These are phyloP conservation scores for Ceratitis capitata DNA, from an alignment of 1,140 invertebrate species.

Conservation along the genomic window DNA sequence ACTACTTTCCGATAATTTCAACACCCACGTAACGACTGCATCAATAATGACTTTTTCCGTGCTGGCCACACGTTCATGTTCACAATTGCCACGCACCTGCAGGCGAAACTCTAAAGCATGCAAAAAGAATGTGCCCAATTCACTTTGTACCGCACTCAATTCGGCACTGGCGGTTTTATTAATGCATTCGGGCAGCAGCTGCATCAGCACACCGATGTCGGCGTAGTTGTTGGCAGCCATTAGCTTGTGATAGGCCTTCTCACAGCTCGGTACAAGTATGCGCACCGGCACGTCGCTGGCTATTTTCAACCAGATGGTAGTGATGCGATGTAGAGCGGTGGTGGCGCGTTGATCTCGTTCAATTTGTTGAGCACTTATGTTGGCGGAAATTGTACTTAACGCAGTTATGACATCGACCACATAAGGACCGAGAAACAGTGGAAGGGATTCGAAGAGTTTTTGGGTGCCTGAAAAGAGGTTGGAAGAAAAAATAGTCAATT, in stretches of 20 bases:
- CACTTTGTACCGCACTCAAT: slow-evolving; percentile 71
- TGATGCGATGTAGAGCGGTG: slow-evolving; percentile 70
- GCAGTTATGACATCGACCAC: slow-evolving; percentile 78
- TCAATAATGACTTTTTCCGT: slow-evolving; percentile 79
- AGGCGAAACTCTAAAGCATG: slow-evolving; percentile 78
- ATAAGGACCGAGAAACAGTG: slow-evolving; percentile 85
- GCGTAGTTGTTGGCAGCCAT: slow-evolving; percentile 70
- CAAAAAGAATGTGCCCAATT: slow-evolving; percentile 80
- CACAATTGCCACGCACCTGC: slow-evolving; percentile 39
- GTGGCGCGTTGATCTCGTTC: slow-evolving; percentile 67
- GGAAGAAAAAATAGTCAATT: background rate
- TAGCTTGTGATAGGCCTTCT: slow-evolving; percentile 73
- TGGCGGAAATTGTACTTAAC: slow-evolving; percentile 69
- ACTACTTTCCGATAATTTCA: slow-evolving; percentile 87
- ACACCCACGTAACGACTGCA: slow-evolving; percentile 78
- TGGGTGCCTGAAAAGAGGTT: slow-evolving; percentile 68
- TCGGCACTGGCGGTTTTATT: slow-evolving; percentile 70
- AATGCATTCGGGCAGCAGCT: slow-evolving; percentile 78
- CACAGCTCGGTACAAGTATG: slow-evolving; percentile 80
- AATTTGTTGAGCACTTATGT: slow-evolving; percentile 50
- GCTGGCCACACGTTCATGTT: background rate
- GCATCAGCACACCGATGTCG: slow-evolving; percentile 77
- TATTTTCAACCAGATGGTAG: slow-evolving; percentile 74
- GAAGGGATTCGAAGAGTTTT: slow-evolving; percentile 82
- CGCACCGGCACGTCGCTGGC: slow-evolving; percentile 75